Conservation (phyloP, 2,797 vertebrate species). For the Triplophysa yarkandensis region DNA sequence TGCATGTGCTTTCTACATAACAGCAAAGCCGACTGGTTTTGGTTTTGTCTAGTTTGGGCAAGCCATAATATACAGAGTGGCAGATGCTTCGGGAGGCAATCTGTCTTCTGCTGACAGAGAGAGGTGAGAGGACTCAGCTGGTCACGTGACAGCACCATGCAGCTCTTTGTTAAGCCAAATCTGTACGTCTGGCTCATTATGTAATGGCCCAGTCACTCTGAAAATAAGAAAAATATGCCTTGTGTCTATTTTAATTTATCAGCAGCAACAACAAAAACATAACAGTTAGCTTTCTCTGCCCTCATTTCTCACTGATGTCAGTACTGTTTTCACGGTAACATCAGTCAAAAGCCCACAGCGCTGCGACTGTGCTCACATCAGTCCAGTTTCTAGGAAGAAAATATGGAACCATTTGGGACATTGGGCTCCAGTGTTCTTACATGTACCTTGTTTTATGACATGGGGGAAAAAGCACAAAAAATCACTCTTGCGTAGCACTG, state of each 20-base stretch:
- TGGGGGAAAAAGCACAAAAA: slow-evolving; percentile 32
- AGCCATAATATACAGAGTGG: slow-evolving; percentile 57
- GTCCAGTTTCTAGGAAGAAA: slow-evolving; percentile 29
- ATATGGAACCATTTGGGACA: slow-evolving; percentile 50
- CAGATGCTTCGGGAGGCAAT: slow-evolving; percentile 63
- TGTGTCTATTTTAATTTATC: slow-evolving; percentile 64
- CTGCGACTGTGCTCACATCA: slow-evolving; percentile 38
- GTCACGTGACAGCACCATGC: slow-evolving; percentile 36
- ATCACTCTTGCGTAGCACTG: slow-evolving; percentile 18
- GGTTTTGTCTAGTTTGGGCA: slow-evolving; percentile 38
- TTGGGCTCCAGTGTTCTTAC: slow-evolving; percentile 18
- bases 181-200: slow-evolving; percentile 40
- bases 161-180: slow-evolving; percentile 66
- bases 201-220: slow-evolving; percentile 63
- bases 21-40: slow-evolving; percentile 15
- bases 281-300: slow-evolving; percentile 50
- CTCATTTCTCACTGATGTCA: slow-evolving; percentile 49
- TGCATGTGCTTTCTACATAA: slow-evolving; percentile 4
- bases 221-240: slow-evolving; percentile 51
- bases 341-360: slow-evolving; percentile 40
- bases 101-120: slow-evolving; percentile 69
- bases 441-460: neutral
- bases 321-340: slow-evolving; percentile 55
- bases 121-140: slow-evolving; percentile 49
- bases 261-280: slow-evolving; percentile 60